Evolutionary conservation across 2,113 vertebrate genomes (phyloP), one percentile per base, ranked within the genome.

Genomic region (Calypte anna): DNA sequence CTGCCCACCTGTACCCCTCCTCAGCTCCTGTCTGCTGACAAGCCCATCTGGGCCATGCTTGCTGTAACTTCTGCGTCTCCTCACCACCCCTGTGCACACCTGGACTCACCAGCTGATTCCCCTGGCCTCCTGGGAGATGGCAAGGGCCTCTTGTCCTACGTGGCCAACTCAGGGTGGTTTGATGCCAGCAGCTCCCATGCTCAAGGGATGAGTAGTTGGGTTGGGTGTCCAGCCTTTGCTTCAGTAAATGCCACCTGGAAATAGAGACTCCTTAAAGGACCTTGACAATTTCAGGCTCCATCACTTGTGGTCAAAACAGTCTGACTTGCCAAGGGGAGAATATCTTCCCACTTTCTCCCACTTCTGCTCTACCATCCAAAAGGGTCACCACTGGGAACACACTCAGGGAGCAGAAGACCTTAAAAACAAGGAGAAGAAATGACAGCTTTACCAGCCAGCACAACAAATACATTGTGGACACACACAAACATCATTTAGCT

Each of bases 351-450:
- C n/a, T 77, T 68, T 50, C 43, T 86, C 48, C 40, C 24, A 33
- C 48, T 17, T 79, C 44, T 79, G 38, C 40, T 64, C 30, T 38
- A 12, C 0, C 0, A 36, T 22, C 2, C 0, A 31, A 54, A 36
- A 50, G 6, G 30, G 3, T 43, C 33, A 27, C 3, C 20, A 61
- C n/a, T 28, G 22, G 62, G 64, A 79, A 43, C 40, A 19, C 8
- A 10, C 17, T n/a, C 30, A 40, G 6, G 10, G 30, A 68, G n/a
- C 18, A 77, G 38, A 70, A 87, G 51, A 19, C 44, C 66, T 84
- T 72, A 16, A 57, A 96, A 92, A 64, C 16, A 31, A 78, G 36
- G 38, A 67, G 53, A 62, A 86, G 15, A n/a, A 48, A 38, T 5
- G 19, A 62, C 20, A 80, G 5, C 6, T 54, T 82, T 69, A 30